These are phyloP conservation scores for Furcula furcula DNA, from an alignment of 2,888 invertebrate genomes.

Conservation along the genomic window DNA sequence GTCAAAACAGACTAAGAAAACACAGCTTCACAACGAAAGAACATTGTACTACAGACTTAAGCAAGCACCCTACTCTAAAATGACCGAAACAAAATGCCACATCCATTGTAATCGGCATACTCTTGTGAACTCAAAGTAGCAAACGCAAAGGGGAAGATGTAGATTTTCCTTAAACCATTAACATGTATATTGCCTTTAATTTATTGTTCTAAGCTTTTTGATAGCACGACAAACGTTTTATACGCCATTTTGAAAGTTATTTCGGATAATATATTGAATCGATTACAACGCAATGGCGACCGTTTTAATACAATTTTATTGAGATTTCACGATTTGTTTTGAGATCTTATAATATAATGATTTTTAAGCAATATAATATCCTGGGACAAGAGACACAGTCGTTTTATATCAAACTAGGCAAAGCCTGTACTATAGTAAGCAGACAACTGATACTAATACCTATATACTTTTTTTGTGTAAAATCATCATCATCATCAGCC, in stretches of 20 bases:
- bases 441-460: too few species aligned
- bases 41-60: too few species aligned
- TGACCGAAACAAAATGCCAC: constrained; percentile 25
- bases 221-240: constrained; percentile 55
- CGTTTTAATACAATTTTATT: constrained; percentile 10
- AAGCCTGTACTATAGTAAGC: too few species aligned
- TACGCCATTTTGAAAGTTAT: constrained; percentile 46
- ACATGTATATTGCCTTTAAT: constrained; percentile 74
- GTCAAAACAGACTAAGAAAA: too few species aligned
- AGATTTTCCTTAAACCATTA: constrained; percentile 70
- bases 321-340: neutral
- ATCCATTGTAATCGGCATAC: constrained; percentile 24
- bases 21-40: too few species aligned
- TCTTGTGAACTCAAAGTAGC: constrained; percentile 29
- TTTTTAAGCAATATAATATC: too few species aligned
- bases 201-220: constrained; percentile 61
- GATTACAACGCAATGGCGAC: constrained; percentile 5
- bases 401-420: too few species aligned
- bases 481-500: too few species aligned
- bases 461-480: too few species aligned
- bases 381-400: too few species aligned
- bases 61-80: too few species aligned
- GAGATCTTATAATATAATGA: constrained; percentile 15
- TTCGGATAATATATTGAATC: constrained; percentile 15
- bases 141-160: constrained; percentile 60